Evolutionary conservation across 2,888 invertebrate species (phyloP), one percentile per base, ranked within the genome.

Genomic region (Acleris sparsana): DNA sequence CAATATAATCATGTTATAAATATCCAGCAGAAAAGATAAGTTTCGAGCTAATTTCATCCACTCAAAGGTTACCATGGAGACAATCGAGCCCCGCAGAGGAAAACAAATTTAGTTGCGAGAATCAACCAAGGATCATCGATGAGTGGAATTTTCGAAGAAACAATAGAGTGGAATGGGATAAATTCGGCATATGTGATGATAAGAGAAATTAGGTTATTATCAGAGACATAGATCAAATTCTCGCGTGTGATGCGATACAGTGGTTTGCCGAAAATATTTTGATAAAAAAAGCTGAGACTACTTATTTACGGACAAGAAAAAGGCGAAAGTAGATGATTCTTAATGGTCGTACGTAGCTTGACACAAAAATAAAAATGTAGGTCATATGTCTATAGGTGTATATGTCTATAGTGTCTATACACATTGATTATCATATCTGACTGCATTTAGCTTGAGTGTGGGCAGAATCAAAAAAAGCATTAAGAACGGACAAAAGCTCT

Each of bases 381-480:
- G 46, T 17, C 55, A 39, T 48, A 46, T 49, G 48, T n/a, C n/a
- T n/a, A n/a, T n/a, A n/a, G n/a, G n/a, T n/a, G n/a, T n/a, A n/a
- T n/a, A n/a, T n/a, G n/a, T n/a, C n/a, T n/a, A n/a, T n/a, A n/a
- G n/a, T n/a, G n/a, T n/a, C n/a, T n/a, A n/a, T n/a, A 17, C 33
- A 18, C 52, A 81, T 79, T 76, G 74, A 84, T 82, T 80, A 80
- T 77, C 78, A 81, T 80, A 80, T 70, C 70, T 68, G 69, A 78
- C 83, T 72, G 75, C 83, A 82, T 83, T 73, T 70, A 58, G 13
- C 20, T 67, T 62, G 65, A 60, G 76, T 76, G 84, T 84, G 78
- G 82, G 82, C 70, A 73, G 75, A 74, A 57, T 62, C n/a, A 43
- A 17, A 25, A 43, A 17, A 25, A 49, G 44, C 22, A 52, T 56